Evolutionary conservation across 2,797 vertebrate genomes (phyloP).

Genomic region (Myripristis jacobus): DNA sequence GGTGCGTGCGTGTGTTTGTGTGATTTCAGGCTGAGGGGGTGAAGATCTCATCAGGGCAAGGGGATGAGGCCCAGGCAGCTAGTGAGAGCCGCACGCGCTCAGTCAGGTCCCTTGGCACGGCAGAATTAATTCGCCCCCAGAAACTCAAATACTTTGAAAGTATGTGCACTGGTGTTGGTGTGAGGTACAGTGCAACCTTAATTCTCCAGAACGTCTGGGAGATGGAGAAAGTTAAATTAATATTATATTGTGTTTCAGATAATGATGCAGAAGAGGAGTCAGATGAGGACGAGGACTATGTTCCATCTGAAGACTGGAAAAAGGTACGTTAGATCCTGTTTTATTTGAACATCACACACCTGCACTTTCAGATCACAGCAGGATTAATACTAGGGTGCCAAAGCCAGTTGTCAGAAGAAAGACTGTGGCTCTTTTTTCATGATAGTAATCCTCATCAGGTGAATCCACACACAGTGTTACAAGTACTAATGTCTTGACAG

Average conservation of each 20-base stretch:
- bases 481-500: no score
- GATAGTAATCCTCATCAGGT: no score
- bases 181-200: neutral
- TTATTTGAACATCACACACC: neutral
- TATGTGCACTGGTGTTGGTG: constrained; percentile 63
- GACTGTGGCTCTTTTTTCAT: neutral
- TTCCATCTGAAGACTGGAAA: constrained; percentile 99
- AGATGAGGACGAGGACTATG: constrained; percentile 98
- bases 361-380: neutral
- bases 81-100: constrained; percentile 88
- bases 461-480: no score
- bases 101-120: constrained; percentile 86
- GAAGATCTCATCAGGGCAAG: constrained; percentile 88
- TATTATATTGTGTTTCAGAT: constrained; percentile 76
- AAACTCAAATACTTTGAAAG: constrained; percentile 96
- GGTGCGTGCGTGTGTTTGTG: neutral
- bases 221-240: neutral
- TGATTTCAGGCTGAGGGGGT: constrained; percentile 84
- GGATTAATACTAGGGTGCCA: neutral
- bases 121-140: constrained; percentile 91
- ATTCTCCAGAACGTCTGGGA: neutral
- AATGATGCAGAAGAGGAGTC: constrained; percentile 97
- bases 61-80: constrained; percentile 86
- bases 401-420: neutral
- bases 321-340: constrained; percentile 85